phyloP scores from a whole-genome alignment of 2,888 invertebrate genomes.

The Selenia dentaria region DNA sequence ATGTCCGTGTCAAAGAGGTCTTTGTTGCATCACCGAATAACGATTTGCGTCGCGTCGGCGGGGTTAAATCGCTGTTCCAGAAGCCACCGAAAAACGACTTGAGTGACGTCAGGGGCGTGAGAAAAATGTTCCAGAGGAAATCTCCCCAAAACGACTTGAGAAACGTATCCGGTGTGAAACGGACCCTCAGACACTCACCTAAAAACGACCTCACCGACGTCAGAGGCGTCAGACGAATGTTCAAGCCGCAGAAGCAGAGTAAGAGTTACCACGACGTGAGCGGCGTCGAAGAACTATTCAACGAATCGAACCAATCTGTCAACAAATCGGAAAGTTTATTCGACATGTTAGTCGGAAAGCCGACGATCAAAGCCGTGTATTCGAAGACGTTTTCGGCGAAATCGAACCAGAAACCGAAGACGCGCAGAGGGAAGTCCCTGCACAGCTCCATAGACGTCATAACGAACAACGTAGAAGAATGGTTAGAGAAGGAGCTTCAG shows the following conservation, averaged over 20 bases:
- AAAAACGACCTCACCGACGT: slow-evolving; percentile 61
- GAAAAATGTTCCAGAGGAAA: slow-evolving; percentile 50
- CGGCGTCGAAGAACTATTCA: slow-evolving; percentile 64
- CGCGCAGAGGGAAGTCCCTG: slow-evolving; percentile 43
- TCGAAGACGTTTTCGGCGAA: slow-evolving; percentile 55
- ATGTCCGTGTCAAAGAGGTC: slow-evolving; percentile 50
- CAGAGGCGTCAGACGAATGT: slow-evolving; percentile 56
- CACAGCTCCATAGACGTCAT: slow-evolving; percentile 47
- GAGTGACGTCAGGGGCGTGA: slow-evolving; percentile 64
- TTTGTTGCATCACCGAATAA: slow-evolving; percentile 42
- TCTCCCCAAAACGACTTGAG: slow-evolving; percentile 59
- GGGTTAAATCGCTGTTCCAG: slow-evolving; percentile 49
- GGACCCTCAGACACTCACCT: slow-evolving; percentile 47
- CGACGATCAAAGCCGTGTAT: slow-evolving; percentile 51
- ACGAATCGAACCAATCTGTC: slow-evolving; percentile 41
- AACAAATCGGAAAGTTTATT: slow-evolving; percentile 49
- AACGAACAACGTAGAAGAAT: slow-evolving; percentile 52
- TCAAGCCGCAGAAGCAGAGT: slow-evolving; percentile 35
- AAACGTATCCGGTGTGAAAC: slow-evolving; percentile 65
- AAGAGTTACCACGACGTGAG: slow-evolving; percentile 53
- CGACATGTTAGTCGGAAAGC: slow-evolving; percentile 57
- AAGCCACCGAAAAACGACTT: slow-evolving; percentile 61
- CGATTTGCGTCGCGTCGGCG: slow-evolving; percentile 50
- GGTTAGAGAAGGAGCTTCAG: slow-evolving; percentile 56
- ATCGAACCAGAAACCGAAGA: slow-evolving; percentile 31